These are phyloP conservation scores for Cryptoleucopteryx plumbea DNA, from an alignment of 2,113 vertebrate genomes.

Conservation along the genomic window DNA sequence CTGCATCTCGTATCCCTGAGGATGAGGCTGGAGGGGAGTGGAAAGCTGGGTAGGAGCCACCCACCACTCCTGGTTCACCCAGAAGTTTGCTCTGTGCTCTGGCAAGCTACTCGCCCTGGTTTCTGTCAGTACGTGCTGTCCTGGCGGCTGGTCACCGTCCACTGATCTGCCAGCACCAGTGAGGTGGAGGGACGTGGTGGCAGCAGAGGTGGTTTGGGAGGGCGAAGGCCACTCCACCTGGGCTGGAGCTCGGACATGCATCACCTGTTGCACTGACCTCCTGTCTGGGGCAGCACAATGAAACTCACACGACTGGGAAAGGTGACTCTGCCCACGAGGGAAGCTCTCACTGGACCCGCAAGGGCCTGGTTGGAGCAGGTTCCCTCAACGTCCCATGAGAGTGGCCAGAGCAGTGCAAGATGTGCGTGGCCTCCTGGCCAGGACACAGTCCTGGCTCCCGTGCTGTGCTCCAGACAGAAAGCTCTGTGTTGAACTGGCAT, in stretches of 20 bases:
- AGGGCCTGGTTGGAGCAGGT: accelerated
- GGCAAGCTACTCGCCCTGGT: background rate
- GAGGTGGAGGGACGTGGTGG: background rate
- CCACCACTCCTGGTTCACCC: background rate
- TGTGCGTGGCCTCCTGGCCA: accelerated
- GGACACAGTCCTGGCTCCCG: background rate
- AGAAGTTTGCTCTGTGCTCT: background rate
- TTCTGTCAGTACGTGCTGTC: background rate
- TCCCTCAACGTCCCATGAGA: background rate
- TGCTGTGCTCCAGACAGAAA: background rate
- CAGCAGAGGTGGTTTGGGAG: background rate
- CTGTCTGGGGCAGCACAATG: background rate
- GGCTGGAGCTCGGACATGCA: background rate
- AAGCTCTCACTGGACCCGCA: background rate
- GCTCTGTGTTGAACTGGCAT: accelerated
- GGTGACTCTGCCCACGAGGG: background rate
- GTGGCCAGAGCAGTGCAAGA: background rate
- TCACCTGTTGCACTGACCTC: background rate
- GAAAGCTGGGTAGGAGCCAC: background rate
- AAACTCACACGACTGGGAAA: background rate
- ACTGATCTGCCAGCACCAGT: background rate
- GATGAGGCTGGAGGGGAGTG: background rate
- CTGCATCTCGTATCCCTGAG: background rate
- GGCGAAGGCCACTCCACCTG: background rate
- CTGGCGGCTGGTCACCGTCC: background rate